Conservation (phyloP, 1,140 invertebrate species). For the Laupala kohalensis region DNA sequence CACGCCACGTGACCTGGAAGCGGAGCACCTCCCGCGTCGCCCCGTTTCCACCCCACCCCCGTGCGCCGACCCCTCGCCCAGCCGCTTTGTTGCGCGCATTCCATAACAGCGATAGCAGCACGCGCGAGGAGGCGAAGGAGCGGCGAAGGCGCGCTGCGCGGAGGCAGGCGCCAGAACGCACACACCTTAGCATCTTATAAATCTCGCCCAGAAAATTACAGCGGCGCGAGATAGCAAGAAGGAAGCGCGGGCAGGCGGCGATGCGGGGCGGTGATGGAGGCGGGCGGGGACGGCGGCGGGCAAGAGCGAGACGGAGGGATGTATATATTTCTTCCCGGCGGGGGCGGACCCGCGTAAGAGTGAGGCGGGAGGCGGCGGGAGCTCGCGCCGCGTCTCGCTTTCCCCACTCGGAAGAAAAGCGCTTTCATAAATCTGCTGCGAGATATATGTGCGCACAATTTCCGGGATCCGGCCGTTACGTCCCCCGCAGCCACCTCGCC, state of each 20-base stretch:
- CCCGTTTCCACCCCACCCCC: too few species aligned
- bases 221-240: slow-evolving; percentile 23
- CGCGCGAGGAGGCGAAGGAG: neutral
- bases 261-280: neutral
- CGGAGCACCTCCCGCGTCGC: neutral
- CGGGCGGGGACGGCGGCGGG: neutral
- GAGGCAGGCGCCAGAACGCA: slow-evolving; percentile 16
- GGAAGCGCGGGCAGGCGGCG: neutral
- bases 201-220: slow-evolving; percentile 35
- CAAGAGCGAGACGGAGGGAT: slow-evolving; percentile 17
- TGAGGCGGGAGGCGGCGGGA: slow-evolving; percentile 18
- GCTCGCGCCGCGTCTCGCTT: slow-evolving; percentile 18
- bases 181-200: slow-evolving; percentile 37
- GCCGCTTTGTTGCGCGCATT: neutral
- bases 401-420: slow-evolving; percentile 42
- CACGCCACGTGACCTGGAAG: neutral
- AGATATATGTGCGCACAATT: slow-evolving; percentile 78
- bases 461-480: slow-evolving; percentile 75
- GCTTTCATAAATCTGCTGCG: slow-evolving; percentile 74
- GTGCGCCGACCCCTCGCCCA: too few species aligned
- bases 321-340: slow-evolving; percentile 27
- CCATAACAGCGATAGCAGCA: neutral
- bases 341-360: neutral
- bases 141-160: too few species aligned
- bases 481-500: slow-evolving; percentile 24